Evolutionary conservation across 1,140 invertebrate genomes (phyloP), one percentile per base, ranked within the genome.

Genomic region (Caerostris extrusa): DNA sequence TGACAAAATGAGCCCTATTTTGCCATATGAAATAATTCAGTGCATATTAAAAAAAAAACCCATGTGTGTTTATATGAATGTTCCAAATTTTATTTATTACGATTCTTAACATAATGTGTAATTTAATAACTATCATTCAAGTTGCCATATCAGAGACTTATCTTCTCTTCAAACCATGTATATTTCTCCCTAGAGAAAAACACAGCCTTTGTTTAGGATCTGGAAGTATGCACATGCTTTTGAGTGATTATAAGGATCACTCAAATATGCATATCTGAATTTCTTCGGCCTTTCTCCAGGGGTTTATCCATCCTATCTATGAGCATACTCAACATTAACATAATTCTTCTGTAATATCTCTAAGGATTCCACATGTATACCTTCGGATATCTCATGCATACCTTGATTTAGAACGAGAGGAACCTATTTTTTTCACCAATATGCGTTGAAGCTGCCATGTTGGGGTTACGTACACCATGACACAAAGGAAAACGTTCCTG

Each of bases 391-490:
- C 34, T 34, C 10, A 6, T 71, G 19, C 12, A 53, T 57, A 57
- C 81, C 81, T 14, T 53, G 82, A 53, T 85, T 85, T 77, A 77
- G 71, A 77, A 77, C 50, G 71, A 69, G 53, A 12, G 14, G n/a
- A 81, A 58, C 67, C 89, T 77, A 90, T 90, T 90, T 90, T 90
- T 90, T 90, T 90, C 89, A 90, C 64, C 89, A 71, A 69, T 89
- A 69, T 50, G 64, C 69, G 5, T 34, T 53, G 64, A 90, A 90
- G 55, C 89, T 90, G 89, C 89, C 89, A 90, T 69, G 69, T 90
- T 90, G 10, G 69, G n/a, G 89, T 90, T 90, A 90, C 69, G 57
- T 81, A 69, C 87, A 61, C 64, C 89, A n/a, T 69, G 67, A 81
- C 34, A 69, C 89, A 77, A 89, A 81, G 56, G 56, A 60, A 90